Evolutionary conservation across 2,797 vertebrate species (phyloP), one percentile per base, ranked within the genome.

Genomic region (Pristis pectinata): DNA sequence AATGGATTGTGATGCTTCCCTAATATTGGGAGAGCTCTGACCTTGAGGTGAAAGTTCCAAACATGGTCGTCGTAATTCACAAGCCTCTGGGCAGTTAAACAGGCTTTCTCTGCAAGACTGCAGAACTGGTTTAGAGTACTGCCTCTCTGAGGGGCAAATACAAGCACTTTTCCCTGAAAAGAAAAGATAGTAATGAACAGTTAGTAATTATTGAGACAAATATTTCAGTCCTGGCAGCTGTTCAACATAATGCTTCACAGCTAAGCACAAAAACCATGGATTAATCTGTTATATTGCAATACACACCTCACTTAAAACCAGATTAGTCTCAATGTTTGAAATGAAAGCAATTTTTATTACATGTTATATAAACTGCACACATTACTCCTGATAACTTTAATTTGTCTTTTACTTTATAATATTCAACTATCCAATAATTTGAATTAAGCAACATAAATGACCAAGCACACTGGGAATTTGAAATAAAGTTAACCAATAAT

Each of bases 1-100:
- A 96, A 97, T 95, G 97, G 97, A 97, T 98, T 98, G 97, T 97
- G 97, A 97, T 96, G 97, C 97, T 98, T 97, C 97, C 70, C 70
- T 76, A 94, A 76, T 77, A 70, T 61, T 61, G 15, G 44, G 61
- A 67, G 70, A 41, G 97, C 96, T 97, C 98, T 97, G 96, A 99
- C 99, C 99, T 99, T 98, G 95, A 98, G 97, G 97, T 99, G 98
- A 96, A 98, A 97, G 97, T 98, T 97, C 97, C 98, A 99, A 97
- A 99, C 98, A 97, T 98, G 97, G 96, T 98, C 97, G 95, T 99
- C 99, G 91, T 99, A 99, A 98, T 98, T 98, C 97, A 98, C 98
- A 96, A 98, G 98, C 96, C 98, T 98, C 96, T 98, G 97, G 96
- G 99, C 95, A 94, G 95, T 97, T 96, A 99, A 98, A 96, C 98